Conservation (phyloP, 2,797 vertebrate genomes). For the Hydrolagus colliei region DNA sequence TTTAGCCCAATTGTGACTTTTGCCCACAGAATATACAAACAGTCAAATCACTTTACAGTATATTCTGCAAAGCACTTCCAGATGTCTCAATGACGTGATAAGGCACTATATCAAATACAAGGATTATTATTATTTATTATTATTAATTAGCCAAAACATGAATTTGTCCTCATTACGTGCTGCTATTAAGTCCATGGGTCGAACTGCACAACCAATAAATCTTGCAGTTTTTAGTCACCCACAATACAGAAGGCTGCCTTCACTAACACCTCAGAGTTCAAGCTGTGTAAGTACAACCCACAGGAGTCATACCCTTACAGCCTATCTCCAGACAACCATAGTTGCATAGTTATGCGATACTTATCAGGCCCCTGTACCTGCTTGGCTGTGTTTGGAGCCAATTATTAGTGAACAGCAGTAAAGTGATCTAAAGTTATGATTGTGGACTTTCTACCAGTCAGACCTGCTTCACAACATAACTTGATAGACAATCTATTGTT, state of each 20-base stretch:
- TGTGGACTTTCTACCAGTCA: too few relatives aligned
- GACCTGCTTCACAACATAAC: too few relatives aligned
- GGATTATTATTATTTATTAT: too few relatives aligned
- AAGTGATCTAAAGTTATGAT: too few relatives aligned
- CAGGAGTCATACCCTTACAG: background rate
- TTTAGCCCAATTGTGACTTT: too few relatives aligned
- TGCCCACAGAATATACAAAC: too few relatives aligned
- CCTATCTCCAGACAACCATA: background rate
- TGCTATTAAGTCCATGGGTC: background rate
- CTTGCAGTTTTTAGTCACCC: background rate
- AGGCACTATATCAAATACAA: too few relatives aligned
- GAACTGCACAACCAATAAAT: background rate
- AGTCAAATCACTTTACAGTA: too few relatives aligned
- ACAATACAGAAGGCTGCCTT: background rate
- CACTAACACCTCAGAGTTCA: background rate
- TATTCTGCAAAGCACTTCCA: too few relatives aligned
- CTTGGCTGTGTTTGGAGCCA: background rate
- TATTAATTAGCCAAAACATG: background rate
- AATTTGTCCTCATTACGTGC: background rate
- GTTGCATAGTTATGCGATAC: too few relatives aligned
- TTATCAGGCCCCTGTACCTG: background rate
- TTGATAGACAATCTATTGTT: too few relatives aligned
- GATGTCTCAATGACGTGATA: too few relatives aligned
- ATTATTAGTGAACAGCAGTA: background rate
- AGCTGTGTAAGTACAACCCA: background rate